phyloP scores from a whole-genome alignment of 2,113 vertebrate species.

The Oreochromis aureus region DNA sequence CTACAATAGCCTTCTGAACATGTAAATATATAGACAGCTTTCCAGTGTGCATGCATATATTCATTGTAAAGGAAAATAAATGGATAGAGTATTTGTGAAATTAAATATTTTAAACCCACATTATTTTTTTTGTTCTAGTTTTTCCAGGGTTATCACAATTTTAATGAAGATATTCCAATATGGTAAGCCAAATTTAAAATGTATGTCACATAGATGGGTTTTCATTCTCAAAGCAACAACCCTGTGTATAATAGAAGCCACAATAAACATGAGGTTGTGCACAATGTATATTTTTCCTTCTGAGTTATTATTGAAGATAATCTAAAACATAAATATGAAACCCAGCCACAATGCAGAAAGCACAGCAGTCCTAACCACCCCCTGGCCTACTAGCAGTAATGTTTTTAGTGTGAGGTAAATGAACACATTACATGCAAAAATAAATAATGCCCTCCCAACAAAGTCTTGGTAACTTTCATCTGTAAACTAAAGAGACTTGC shows the following conservation, averaged over 20 bases:
- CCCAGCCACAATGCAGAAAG: not conserved
- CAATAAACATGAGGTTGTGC: not conserved
- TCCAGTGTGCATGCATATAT: not conserved
- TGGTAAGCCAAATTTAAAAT: not conserved
- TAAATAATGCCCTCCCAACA: not conserved
- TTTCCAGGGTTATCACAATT: not conserved
- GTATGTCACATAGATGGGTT: not conserved
- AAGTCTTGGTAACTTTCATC: not conserved
- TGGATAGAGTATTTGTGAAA: fast-evolving
- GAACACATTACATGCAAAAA: not conserved
- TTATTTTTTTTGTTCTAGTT: not conserved
- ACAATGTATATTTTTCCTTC: not conserved
- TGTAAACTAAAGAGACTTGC: not conserved
- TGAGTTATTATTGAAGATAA: not conserved
- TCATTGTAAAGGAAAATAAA: not conserved
- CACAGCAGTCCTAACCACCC: not conserved
- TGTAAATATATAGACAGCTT: not conserved
- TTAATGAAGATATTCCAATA: not conserved
- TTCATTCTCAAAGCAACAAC: not conserved
- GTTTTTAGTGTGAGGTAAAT: not conserved
- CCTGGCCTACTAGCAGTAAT: not conserved
- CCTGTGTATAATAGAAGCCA: not conserved
- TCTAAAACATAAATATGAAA: not conserved
- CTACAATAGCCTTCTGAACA: not conserved
- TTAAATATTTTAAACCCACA: not conserved